Evolutionary conservation across 1,140 invertebrate genomes (phyloP), one percentile per base, ranked within the genome.

Genomic region (Drosophila navojoa): DNA sequence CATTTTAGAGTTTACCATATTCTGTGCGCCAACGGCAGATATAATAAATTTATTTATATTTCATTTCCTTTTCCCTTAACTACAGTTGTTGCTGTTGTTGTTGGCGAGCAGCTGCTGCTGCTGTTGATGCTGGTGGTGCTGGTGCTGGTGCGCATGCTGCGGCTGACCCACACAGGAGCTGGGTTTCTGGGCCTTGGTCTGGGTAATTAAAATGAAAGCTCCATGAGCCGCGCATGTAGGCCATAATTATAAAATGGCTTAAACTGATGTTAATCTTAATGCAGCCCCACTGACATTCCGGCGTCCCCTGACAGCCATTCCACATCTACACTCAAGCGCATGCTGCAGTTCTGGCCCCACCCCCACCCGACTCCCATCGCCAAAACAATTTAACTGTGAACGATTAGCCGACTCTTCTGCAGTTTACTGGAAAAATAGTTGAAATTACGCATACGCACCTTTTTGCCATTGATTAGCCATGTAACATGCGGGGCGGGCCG

Each of bases 401-500:
- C 54, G 59, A 50, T 49, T 60, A 11, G 16, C 35, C 32, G 19
- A 44, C 62, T 19, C 9, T 64, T 64, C 32, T n/a, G 16, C 5
- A n/a, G 16, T 32, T 25, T 32, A 2, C 15, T 15, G 9, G 27
- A 38, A 35, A 19, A 9, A 54, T 63, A 5, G 40, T 53, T 68
- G 27, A 81, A 77, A 71, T 72, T 59, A 81, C 61, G 71, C 58
- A 87, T 89, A 84, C 86, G 94, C 94, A 97, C 96, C 95, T 96
- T 95, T 90, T 95, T 94, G 71, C 95, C 95, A 92, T 97, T 97
- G 86, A 97, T 95, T 76, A 96, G 93, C 96, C 96, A 97, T 55
- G 95, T 96, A 84, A 97, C 94, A 81, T 96, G 94, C 5, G 96
- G 96, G 16, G 95, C 94, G 22, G 96, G 96, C 71, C 94, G 93